Conservation (phyloP, 2,888 invertebrate genomes). For the Allophyes oxyacanthae region DNA sequence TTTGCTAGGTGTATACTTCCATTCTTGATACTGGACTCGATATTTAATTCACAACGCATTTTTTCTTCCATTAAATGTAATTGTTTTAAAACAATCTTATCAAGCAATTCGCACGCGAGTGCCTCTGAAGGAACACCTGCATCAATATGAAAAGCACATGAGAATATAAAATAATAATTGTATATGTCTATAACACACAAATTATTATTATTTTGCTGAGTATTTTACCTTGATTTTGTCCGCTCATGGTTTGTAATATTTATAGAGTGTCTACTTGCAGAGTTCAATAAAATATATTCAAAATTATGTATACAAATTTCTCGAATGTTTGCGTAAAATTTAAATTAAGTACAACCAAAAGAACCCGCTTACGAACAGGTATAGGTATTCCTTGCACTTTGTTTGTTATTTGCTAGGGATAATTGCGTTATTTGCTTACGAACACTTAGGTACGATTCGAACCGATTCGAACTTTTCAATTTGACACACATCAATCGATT, state of each 20-base stretch:
- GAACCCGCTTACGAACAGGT: too few relatives aligned
- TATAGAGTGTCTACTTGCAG: too few relatives aligned
- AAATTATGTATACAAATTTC: background rate
- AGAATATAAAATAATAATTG: background rate
- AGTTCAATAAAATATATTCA: too few relatives aligned
- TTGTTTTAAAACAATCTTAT: slow-evolving; percentile 91
- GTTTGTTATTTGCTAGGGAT: too few relatives aligned
- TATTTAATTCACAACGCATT: slow-evolving; percentile 90
- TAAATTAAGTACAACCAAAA: too few relatives aligned
- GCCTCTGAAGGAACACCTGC: slow-evolving; percentile 57
- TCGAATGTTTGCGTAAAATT: too few relatives aligned
- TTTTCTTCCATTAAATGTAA: slow-evolving; percentile 93
- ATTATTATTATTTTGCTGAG: background rate
- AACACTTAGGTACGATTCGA: too few relatives aligned
- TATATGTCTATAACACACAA: too few relatives aligned
- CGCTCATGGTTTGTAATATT: slow-evolving; percentile 15
- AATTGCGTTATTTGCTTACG: too few relatives aligned
- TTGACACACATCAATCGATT: too few relatives aligned
- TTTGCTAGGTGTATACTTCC: slow-evolving; percentile 94
- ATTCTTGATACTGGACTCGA: slow-evolving; percentile 91
- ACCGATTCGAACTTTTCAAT: too few relatives aligned
- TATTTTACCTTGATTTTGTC: slow-evolving; percentile 30
- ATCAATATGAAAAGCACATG: slow-evolving; percentile 15
- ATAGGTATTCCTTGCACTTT: too few relatives aligned
- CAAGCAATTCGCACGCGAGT: slow-evolving; percentile 90